Evolutionary conservation across 2,888 invertebrate genomes (phyloP).

Genomic region (Diarsia brunnea): DNA sequence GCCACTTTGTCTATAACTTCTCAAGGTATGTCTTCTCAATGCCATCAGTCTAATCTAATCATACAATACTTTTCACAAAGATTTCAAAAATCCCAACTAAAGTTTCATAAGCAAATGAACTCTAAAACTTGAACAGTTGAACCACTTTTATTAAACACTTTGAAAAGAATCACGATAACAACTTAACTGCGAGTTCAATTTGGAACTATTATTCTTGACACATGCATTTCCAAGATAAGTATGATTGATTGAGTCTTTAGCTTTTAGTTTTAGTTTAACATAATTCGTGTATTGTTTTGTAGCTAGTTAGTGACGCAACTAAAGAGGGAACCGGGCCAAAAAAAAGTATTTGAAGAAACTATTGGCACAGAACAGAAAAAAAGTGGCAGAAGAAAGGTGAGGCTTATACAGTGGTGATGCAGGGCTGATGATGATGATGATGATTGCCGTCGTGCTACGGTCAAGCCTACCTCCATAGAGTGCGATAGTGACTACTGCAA

Average conservation of each 20-base stretch:
- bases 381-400: no score
- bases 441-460: no score
- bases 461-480: no score
- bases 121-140: slow-evolving; percentile 5
- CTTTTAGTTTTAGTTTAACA: slow-evolving; percentile 4
- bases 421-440: no score
- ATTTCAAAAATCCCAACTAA: neutral
- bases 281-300: slow-evolving; percentile 13
- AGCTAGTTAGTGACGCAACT: neutral
- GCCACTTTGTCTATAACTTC: no score
- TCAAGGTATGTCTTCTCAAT: neutral
- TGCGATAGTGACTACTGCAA: no score
- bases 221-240: slow-evolving; percentile 51
- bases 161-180: slow-evolving; percentile 22
- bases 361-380: no score
- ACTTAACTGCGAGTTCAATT: slow-evolving; percentile 12
- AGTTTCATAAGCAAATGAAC: slow-evolving; percentile 8
- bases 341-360: no score
- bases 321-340: no score
- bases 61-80: neutral
- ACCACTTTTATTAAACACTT: neutral
- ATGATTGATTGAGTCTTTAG: slow-evolving; percentile 40
- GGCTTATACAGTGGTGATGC: no score
- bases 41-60: neutral
- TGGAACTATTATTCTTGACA: slow-evolving; percentile 37